Conservation (phyloP, 2,888 invertebrate species). For the Cantharis flavilabris region DNA sequence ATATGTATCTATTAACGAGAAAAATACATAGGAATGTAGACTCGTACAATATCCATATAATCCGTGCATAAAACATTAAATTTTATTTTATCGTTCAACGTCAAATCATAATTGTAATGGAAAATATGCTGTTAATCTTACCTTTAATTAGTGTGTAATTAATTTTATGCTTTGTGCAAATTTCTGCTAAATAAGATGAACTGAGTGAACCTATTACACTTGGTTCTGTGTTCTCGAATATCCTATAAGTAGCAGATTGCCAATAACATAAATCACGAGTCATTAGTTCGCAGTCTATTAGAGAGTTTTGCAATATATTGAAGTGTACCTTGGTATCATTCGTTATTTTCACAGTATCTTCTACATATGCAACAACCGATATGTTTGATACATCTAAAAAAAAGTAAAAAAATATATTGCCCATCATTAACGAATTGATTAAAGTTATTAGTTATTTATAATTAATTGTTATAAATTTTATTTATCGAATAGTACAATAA, state of each 20-base stretch:
- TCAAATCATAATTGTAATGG: neutral
- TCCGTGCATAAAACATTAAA: neutral
- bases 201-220: slow-evolving; percentile 45
- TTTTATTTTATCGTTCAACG: neutral
- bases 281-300: slow-evolving; percentile 46
- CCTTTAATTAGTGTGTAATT: slow-evolving; percentile 57
- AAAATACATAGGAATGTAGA: neutral
- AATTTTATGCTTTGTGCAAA: slow-evolving; percentile 59
- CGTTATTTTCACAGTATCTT: slow-evolving; percentile 36
- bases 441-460: neutral
- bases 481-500: neutral
- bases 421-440: no score
- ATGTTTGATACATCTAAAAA: slow-evolving; percentile 36
- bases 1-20: neutral
- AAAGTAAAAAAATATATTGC: neutral
- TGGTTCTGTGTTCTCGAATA: slow-evolving; percentile 42
- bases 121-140: slow-evolving; percentile 35
- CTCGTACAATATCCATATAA: neutral
- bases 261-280: slow-evolving; percentile 50
- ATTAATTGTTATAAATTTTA: neutral
- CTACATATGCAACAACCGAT: slow-evolving; percentile 37
- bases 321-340: slow-evolving; percentile 39
- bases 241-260: slow-evolving; percentile 45
- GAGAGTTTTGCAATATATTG: slow-evolving; percentile 36
- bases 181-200: slow-evolving; percentile 46